Conservation (phyloP, 2,113 vertebrate genomes). For the Oceanodroma tethys region DNA sequence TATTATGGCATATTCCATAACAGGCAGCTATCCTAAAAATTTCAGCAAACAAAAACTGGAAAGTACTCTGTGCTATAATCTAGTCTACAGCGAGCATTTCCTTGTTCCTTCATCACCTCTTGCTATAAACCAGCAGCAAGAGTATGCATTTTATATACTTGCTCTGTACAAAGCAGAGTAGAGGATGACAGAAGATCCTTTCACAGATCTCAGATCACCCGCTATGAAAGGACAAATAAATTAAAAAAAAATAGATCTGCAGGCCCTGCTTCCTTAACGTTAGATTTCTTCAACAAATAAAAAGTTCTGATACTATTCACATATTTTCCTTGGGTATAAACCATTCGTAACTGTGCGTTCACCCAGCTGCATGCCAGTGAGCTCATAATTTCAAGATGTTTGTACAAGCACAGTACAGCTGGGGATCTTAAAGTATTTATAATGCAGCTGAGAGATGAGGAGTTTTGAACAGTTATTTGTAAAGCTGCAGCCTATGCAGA, state of each 20-base stretch:
- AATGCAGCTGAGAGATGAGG: neutral
- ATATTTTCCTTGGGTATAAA: neutral
- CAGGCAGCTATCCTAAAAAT: neutral
- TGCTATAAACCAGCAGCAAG: neutral
- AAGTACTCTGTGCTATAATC: neutral
- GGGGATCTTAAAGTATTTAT: constrained; percentile 21
- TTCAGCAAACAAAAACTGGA: neutral
- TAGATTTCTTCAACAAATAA: neutral
- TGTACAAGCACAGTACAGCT: constrained; percentile 12
- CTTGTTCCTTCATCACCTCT: neutral
- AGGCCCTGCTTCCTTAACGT: neutral
- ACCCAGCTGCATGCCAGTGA: constrained; percentile 9
- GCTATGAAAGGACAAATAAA: neutral
- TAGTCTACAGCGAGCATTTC: neutral
- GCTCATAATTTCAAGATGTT: constrained; percentile 22
- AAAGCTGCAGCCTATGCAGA: neutral
- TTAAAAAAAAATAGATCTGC: neutral
- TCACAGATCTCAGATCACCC: neutral
- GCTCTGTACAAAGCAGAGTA: neutral
- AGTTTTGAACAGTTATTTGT: constrained; percentile 1
- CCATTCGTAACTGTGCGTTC: neutral
- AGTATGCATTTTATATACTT: neutral
- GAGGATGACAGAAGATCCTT: neutral
- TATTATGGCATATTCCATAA: neutral
- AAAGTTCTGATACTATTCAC: neutral